phyloP scores from a whole-genome alignment of 2,113 vertebrate species.

The Eudyptes chrysolophus region DNA sequence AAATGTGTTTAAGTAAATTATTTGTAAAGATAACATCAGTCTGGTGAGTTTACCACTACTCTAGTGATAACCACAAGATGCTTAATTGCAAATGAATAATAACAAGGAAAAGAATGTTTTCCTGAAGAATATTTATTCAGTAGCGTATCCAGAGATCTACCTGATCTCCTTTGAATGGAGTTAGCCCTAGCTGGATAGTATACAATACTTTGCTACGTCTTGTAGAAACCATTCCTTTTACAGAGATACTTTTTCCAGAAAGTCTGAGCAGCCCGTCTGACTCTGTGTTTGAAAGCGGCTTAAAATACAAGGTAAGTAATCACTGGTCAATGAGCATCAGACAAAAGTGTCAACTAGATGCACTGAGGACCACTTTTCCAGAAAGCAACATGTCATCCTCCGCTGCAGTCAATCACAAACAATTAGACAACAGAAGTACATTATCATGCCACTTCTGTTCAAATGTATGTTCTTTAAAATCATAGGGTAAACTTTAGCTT shows the following conservation, averaged over 20 bases:
- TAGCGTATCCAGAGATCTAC: background rate
- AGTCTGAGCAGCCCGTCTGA: background rate
- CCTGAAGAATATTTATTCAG: background rate
- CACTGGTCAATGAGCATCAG: background rate
- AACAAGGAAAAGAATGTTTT: background rate
- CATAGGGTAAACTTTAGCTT: background rate
- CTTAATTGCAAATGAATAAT: background rate
- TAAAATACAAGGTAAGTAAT: background rate
- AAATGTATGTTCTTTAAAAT: background rate
- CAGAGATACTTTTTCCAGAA: background rate
- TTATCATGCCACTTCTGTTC: background rate
- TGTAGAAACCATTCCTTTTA: background rate
- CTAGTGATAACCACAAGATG: background rate
- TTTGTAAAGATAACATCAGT: background rate
- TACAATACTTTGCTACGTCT: background rate
- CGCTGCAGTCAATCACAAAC: background rate
- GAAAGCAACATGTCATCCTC: background rate
- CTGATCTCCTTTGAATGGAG: background rate
- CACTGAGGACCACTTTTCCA: background rate
- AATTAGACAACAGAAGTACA: background rate
- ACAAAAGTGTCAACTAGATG: background rate
- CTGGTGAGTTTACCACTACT: background rate
- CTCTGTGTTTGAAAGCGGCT: background rate
- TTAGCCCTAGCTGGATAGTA: background rate
- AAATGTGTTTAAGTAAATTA: background rate